Percentiles rank a stretch among this genome's conserved stretches.
Evolutionary conservation across 2,888 invertebrate genomes (phyloP).

Genomic region (Leptinotarsa tumamoca): DNA sequence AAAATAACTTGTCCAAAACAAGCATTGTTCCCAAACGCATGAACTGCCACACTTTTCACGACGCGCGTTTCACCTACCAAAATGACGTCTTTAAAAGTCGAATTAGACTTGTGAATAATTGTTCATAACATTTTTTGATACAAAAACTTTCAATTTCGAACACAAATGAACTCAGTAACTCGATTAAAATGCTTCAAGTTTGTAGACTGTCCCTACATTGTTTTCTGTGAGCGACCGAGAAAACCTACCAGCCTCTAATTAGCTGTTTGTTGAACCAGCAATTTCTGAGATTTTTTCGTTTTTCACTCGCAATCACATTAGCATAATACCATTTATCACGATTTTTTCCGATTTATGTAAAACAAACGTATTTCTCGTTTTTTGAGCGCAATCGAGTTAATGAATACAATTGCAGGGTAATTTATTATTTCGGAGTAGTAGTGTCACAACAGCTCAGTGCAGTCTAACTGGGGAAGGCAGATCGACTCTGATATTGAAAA

Average conservation of each 20-base stretch:
- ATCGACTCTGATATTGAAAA: neutral
- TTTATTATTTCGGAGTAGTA: conserved; percentile 57
- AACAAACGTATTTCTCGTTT: conserved; percentile 40
- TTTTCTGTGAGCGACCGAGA: neutral
- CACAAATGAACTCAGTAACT: too few species aligned
- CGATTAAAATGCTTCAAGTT: too few species aligned
- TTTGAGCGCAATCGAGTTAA: conserved; percentile 48
- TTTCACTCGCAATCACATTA: conserved; percentile 32
- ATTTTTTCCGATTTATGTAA: conserved; percentile 36
- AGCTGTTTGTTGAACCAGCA: conserved; percentile 21
- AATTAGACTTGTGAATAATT: too few species aligned
- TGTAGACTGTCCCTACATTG: neutral
- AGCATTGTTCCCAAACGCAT: too few species aligned
- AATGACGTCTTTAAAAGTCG: too few species aligned
- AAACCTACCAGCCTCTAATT: conserved; percentile 12
- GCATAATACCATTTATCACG: conserved; percentile 32
- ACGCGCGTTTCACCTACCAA: too few species aligned
- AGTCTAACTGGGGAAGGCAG: neutral
- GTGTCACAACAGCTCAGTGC: conserved; percentile 55
- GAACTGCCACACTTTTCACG: too few species aligned
- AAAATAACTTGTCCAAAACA: too few species aligned
- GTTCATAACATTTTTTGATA: too few species aligned
- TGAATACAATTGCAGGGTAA: conserved; percentile 59
- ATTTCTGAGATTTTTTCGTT: conserved; percentile 19
- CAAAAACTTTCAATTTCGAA: too few species aligned